Base-by-base conservation (phyloP, 2,113 vertebrate species). In the Toxotes chatareus region DNA sequence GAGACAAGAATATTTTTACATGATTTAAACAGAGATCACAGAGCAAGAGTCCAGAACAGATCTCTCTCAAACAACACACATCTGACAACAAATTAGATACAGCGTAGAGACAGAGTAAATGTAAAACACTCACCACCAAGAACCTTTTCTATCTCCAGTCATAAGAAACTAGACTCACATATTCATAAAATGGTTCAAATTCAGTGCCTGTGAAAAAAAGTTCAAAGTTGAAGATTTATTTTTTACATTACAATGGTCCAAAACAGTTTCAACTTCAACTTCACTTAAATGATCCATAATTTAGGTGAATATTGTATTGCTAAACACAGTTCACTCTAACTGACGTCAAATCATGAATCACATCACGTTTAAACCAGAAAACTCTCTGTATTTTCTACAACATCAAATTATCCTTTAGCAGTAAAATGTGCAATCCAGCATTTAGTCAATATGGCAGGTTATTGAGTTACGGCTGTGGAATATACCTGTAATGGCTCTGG, bases 1-100 rank as follows among this genome's bases (percentile, higher is more conserved):
- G 72, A 91, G 87, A 88, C 72, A 42, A 65, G 86, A 91, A 86
- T 90, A 91, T 90, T 86, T 93, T 88, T 89, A 44, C 82, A 83
- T 76, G 75, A 87, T 90, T 91, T 87, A 80, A 82, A 80, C n/a
- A 38, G 51, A 86, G 91, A 90, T 92, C 83, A 88, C 76, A 83
- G 62, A 86, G 70, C 69, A 60, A 42, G 65, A 40, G 27, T 80
- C 79, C 83, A 64, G 68, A 73, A 83, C 67, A 62, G 44, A 44
- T 79, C 59, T 72, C 70, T 78, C 76, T 79, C 78, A 84, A 80
- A 83, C 70, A 73, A 76, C 73, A 65, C 44, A 71, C 47, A 46
- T 73, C 74, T 70, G 83, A 88, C 72, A 73, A 53, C 61, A 84
- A 81, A 88, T 84, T 73, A 62, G 57, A 83, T 63, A 23, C 56